Percentiles rank a stretch among this genome's conserved stretches.
Conservation (phyloP, 1,140 invertebrate genomes). For the Ceratoteleas bidentatus region DNA sequence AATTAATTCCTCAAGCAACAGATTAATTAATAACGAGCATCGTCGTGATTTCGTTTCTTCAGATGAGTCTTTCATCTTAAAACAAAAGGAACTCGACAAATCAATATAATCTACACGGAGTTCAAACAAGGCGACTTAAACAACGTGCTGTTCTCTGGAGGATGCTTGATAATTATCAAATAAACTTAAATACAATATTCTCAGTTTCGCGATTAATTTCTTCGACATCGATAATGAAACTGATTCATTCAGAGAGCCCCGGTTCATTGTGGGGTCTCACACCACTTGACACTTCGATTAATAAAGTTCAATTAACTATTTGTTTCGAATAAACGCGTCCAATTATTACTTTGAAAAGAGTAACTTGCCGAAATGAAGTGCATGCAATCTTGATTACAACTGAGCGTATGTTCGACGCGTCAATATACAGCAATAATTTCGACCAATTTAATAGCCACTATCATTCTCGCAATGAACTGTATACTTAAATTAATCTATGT, state of each 20-base stretch:
- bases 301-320: slow-evolving; percentile 30
- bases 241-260: slow-evolving; percentile 3
- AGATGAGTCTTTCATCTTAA: too few relatives aligned
- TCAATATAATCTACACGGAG: too few relatives aligned
- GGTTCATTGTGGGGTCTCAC: slow-evolving; percentile 15
- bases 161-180: too few relatives aligned
- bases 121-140: too few relatives aligned
- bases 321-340: slow-evolving; percentile 4
- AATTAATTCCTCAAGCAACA: too few relatives aligned
- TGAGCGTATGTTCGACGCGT: not conserved
- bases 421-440: not conserved
- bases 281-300: slow-evolving; percentile 16
- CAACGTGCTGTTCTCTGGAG: not conserved
- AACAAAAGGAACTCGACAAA: too few relatives aligned
- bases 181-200: slow-evolving; percentile 10
- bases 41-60: too few relatives aligned
- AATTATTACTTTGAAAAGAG: not conserved
- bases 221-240: slow-evolving; percentile 21
- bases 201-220: slow-evolving; percentile 19
- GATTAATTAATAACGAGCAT: too few relatives aligned
- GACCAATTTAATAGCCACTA: not conserved
- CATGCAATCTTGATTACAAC: slow-evolving; percentile 1
- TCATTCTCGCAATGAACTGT: not conserved
- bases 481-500: too few relatives aligned
- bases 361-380: not conserved